Base-by-base conservation (phyloP, 2,113 vertebrate genomes). In the Psophia crepitans region DNA sequence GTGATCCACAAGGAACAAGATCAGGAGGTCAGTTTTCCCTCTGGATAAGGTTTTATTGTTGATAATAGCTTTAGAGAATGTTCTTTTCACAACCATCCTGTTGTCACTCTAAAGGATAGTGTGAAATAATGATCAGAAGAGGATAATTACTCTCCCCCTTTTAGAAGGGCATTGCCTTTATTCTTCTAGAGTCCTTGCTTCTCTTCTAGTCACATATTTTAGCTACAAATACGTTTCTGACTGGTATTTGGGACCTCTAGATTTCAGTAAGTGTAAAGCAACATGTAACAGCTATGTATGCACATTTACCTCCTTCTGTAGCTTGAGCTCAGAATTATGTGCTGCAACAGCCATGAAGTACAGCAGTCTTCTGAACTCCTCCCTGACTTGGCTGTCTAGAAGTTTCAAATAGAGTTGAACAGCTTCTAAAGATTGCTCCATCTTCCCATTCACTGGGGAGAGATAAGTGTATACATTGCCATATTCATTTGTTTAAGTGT, bases 11-110 rank as follows among this genome's bases (percentile, higher is more conserved):
- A 99, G 98, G 94, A 99, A 99, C 74, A 99, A 98, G 90, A 99
- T 98, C 90, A 99, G 98, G 95, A 99, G 98, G 94, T 99, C 99
- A 81, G 99, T 99, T 94, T 99, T 99, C 87, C 99, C 99, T 97
- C 99, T 99, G 63, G 99, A 98, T 93, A 99, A 98, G 90, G 97
- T 98, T 95, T 98, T 98, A 74, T 99, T 99, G 96, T 99, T 98
- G 93, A 99, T 98, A 49, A 99, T 98, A 69, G 99, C 99, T 96
- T 98, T 99, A 35, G 99, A 99, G 92, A 99, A 99, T 0, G 98
- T 98, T 96, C 99, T 98, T 97, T 99, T 99, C 95, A 99, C 99
- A 49, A 99, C 98, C 99, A 99, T 99, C 90, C 99, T 98, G 97
- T 99, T 99, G 93, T 99, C 99, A 66, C 99, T 98, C 99, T 99